Percentiles rank a stretch among this genome's conserved stretches.
phyloP scores from a whole-genome alignment of 2,113 vertebrate genomes.

The Zingel zingel region DNA sequence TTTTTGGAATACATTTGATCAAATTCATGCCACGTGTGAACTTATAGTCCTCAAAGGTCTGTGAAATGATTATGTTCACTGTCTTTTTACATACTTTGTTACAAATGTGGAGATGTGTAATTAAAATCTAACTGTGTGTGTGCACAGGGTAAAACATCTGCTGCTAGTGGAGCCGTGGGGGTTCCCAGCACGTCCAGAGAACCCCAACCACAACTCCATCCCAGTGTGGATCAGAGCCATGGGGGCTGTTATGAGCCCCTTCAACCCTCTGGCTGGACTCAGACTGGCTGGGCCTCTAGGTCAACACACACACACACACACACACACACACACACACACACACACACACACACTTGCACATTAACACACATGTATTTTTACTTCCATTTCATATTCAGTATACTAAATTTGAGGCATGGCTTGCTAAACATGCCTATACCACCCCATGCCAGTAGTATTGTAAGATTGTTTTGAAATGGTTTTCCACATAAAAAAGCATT shows the following conservation, averaged over 20 bases:
- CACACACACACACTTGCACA: not conserved
- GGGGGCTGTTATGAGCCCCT: conserved; percentile 91
- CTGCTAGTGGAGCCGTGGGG: conserved; percentile 98
- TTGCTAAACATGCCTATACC: no score
- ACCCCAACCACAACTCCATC: conserved; percentile 87
- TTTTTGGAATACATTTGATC: not conserved
- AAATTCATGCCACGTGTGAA: not conserved
- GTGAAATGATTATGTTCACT: not conserved
- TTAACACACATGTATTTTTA: not conserved
- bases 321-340: conserved; percentile 3
- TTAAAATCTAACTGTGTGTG: not conserved
- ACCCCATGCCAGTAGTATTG: not conserved
- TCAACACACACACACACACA: conserved; percentile 68
- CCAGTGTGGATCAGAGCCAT: conserved; percentile 95
- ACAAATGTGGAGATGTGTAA: no score
- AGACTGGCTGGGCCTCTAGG: conserved; percentile 94
- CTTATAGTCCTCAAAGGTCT: not conserved
- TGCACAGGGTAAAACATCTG: conserved; percentile 90
- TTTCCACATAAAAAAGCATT: not conserved
- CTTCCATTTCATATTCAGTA: not conserved
- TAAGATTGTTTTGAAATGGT: not conserved
- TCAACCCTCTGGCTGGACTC: conserved; percentile 94
- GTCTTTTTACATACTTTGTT: not conserved
- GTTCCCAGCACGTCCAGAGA: conserved; percentile 91
- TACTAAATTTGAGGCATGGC: not conserved